Evolutionary conservation across 2,888 invertebrate genomes (phyloP).

Genomic region (Plusia festucae): DNA sequence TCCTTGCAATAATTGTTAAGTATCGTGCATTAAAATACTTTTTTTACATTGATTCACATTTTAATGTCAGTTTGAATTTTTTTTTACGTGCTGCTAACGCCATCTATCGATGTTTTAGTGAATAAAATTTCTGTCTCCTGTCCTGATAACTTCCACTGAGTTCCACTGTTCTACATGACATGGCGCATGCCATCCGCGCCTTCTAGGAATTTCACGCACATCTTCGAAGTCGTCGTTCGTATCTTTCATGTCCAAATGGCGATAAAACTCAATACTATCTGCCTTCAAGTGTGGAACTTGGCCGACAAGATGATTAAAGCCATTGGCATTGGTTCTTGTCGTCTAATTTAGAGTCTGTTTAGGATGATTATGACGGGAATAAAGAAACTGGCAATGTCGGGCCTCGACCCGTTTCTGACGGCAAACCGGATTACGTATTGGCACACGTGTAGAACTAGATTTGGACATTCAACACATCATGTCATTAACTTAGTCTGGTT

Average conservation of each 20-base stretch:
- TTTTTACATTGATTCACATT: background rate
- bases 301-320: too few relatives aligned
- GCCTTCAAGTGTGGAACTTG: background rate
- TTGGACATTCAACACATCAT: slow-evolving; percentile 55
- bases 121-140: background rate
- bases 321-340: background rate
- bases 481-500: slow-evolving; percentile 41
- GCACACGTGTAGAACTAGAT: slow-evolving; percentile 62
- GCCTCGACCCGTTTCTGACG: slow-evolving; percentile 70
- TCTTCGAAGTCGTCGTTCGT: slow-evolving; percentile 10
- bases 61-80: background rate
- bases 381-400: slow-evolving; percentile 43
- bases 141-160: slow-evolving; percentile 28
- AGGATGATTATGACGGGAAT: slow-evolving; percentile 15
- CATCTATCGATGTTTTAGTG: slow-evolving; percentile 56
- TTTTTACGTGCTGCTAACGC: slow-evolving; percentile 40
- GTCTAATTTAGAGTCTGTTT: background rate
- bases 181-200: background rate
- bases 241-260: background rate
- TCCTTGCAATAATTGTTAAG: background rate
- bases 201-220: slow-evolving; percentile 29
- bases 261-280: slow-evolving; percentile 1
- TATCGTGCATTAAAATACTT: too few relatives aligned
- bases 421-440: slow-evolving; percentile 71
- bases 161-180: too few relatives aligned